Conservation (phyloP, 2,113 vertebrate genomes). For the Herpetotheres cachinnans region DNA sequence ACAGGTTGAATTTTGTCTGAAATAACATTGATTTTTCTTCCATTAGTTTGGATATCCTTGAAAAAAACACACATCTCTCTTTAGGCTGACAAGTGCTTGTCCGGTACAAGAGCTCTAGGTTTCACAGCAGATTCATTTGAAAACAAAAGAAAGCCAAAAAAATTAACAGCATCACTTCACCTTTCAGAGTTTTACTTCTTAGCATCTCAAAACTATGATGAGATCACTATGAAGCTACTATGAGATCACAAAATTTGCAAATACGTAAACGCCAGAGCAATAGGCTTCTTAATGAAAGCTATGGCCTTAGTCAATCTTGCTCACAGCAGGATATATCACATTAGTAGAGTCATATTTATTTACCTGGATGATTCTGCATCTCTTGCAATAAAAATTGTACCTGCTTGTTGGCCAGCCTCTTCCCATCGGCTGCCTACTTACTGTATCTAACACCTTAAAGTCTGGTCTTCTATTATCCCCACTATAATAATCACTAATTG, state of each 20-base stretch:
- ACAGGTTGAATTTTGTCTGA: background rate
- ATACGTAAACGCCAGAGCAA: background rate
- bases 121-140: background rate
- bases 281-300: background rate
- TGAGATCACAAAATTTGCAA: background rate
- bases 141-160: background rate
- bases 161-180: background rate
- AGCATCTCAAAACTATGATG: background rate
- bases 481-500: background rate
- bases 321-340: background rate
- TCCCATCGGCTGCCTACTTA: background rate
- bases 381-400: background rate
- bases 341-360: background rate
- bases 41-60: background rate
- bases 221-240: background rate
- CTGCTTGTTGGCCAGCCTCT: background rate
- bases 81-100: background rate
- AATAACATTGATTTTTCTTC: background rate
- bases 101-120: background rate
- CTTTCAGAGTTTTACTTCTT: background rate
- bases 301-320: background rate
- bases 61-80: background rate
- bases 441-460: background rate
- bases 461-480: background rate
- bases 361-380: background rate